phyloP scores from a whole-genome alignment of 2,797 vertebrate genomes.

The Gadopsis marmoratus region DNA sequence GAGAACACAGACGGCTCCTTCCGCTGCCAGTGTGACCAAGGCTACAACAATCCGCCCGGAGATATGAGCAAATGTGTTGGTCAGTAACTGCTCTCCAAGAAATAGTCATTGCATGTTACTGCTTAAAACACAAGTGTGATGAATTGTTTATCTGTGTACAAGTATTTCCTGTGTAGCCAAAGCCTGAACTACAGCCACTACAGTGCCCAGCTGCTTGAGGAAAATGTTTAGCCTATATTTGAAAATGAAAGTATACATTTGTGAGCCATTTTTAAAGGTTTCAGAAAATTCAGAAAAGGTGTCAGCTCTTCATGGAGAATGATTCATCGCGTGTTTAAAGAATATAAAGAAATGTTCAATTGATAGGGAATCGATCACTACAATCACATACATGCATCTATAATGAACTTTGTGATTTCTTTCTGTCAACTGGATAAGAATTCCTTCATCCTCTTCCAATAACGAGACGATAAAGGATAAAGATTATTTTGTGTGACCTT shows the following conservation, averaged over 20 bases:
- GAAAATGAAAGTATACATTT: background rate
- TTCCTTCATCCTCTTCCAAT: background rate
- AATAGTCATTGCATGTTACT: background rate
- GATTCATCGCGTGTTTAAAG: background rate
- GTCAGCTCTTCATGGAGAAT: background rate
- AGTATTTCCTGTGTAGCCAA: background rate
- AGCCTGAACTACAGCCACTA: background rate
- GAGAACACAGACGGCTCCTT: conserved; percentile 84
- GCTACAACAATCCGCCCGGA: conserved; percentile 77
- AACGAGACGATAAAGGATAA: background rate
- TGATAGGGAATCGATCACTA: background rate
- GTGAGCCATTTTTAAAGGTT: background rate
- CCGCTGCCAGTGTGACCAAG: conserved; percentile 83
- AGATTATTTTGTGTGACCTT: conserved; percentile 26
- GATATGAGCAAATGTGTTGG: conserved; percentile 79
- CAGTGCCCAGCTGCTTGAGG: background rate
- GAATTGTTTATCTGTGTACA: background rate
- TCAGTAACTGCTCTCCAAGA: conserved; percentile 58
- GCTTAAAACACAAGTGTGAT: background rate
- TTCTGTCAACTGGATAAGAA: background rate
- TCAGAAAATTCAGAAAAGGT: background rate
- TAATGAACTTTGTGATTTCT: background rate
- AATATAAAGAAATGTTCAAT: background rate
- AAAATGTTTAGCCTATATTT: background rate
- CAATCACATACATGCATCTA: background rate